A percentile compares a stretch with the other conserved stretches of the same genome.
These are phyloP conservation scores for Alauda arvensis DNA, from an alignment of 2,797 vertebrate genomes.

Conservation along the genomic window DNA sequence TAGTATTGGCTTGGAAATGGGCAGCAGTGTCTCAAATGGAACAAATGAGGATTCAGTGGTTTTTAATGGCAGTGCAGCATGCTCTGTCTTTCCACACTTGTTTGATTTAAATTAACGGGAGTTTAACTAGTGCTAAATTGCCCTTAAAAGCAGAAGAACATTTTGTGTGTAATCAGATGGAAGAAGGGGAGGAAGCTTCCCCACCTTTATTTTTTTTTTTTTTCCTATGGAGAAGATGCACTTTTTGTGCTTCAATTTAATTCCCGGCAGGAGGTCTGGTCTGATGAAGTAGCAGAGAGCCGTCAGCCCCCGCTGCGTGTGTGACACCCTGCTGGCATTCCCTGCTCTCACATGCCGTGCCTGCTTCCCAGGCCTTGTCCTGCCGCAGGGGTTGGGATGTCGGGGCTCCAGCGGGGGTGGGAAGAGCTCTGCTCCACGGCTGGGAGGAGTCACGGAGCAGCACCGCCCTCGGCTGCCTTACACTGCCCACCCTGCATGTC, in stretches of 20 bases:
- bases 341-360: not conserved
- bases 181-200: not conserved
- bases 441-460: not conserved
- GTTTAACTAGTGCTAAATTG: conserved; percentile 46
- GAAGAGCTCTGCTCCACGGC: accelerated
- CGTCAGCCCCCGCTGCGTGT: not conserved
- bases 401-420: not conserved
- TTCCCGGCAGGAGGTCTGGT: not conserved
- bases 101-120: conserved; percentile 43
- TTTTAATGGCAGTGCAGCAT: conserved; percentile 16
- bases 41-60: conserved; percentile 24
- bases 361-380: accelerated
- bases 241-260: conserved; percentile 4
- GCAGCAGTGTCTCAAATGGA: not conserved
- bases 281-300: conserved; percentile 18
- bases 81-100: not conserved
- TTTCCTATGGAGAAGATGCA: not conserved
- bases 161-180: not conserved
- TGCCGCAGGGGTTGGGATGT: not conserved
- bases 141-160: conserved; percentile 30
- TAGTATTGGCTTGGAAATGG: not conserved
- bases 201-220: not conserved
- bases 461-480: not conserved
- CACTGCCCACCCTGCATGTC: accelerated
- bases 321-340: not conserved